Percentiles rank a stretch among this genome's conserved stretches.
Conservation (phyloP, 2,113 vertebrate genomes). For the Recurvirostra avosetta region DNA sequence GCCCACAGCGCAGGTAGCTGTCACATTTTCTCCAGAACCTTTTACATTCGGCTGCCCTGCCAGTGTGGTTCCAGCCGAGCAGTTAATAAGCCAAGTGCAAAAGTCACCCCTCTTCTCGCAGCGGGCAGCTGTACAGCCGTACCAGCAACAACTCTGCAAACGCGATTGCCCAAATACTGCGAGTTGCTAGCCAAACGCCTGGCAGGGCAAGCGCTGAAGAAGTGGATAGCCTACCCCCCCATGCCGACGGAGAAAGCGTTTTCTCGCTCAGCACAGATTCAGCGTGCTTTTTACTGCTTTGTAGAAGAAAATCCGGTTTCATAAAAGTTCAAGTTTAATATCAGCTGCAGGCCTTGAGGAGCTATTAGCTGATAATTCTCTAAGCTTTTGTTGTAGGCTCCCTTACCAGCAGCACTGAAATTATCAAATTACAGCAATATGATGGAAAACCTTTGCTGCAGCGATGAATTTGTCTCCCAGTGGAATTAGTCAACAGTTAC, state of each 20-base stretch:
- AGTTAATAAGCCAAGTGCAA: neutral
- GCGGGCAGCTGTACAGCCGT: fast-evolving
- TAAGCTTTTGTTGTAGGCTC: slow-evolving; percentile 8
- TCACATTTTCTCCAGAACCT: neutral
- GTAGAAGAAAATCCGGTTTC: neutral
- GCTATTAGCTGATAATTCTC: slow-evolving; percentile 48
- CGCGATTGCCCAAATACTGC: neutral
- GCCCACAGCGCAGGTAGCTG: neutral
- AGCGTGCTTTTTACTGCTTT: neutral
- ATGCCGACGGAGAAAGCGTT: neutral
- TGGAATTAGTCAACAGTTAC: neutral
- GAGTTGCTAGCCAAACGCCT: neutral
- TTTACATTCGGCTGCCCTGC: neutral
- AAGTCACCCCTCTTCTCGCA: fast-evolving
- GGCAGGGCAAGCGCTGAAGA: neutral
- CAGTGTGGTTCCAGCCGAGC: neutral
- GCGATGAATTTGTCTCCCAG: neutral
- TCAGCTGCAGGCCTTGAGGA: slow-evolving; percentile 34
- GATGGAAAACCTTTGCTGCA: slow-evolving; percentile 23
- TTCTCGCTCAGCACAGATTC: neutral
- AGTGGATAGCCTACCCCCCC: neutral
- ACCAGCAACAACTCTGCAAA: neutral
- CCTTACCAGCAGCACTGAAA: slow-evolving; percentile 20
- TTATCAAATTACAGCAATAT: slow-evolving; percentile 43
- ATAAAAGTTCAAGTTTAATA: slow-evolving; percentile 29